Evolutionary conservation across 2,797 vertebrate genomes (phyloP).

Genomic region (Coilia nasus): DNA sequence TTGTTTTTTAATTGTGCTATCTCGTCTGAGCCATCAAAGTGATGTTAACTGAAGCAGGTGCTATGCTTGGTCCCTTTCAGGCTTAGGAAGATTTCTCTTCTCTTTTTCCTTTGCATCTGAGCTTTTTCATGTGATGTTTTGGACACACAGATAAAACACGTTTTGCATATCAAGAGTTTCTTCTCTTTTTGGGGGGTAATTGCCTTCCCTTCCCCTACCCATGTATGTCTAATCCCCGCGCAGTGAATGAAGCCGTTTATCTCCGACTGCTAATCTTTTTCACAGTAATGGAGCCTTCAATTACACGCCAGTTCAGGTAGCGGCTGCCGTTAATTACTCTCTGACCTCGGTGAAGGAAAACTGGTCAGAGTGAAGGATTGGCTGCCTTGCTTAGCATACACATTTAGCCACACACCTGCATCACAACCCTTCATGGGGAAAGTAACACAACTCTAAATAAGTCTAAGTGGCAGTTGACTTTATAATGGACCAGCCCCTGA

Average conservation of each 20-base stretch:
- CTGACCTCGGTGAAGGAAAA: not conserved
- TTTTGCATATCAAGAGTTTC: conserved; percentile 14
- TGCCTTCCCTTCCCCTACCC: conserved; percentile 6
- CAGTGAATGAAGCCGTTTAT: conserved; percentile 23
- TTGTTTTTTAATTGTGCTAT: not conserved
- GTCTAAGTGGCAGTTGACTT: not conserved
- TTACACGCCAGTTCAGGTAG: conserved; percentile 35
- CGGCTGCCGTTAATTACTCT: conserved; percentile 43
- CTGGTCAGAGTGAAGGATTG: not conserved
- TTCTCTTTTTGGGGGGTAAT: conserved; percentile 22
- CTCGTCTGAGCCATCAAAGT: not conserved
- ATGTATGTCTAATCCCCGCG: conserved; percentile 13
- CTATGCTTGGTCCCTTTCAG: not conserved
- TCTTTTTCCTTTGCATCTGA: not conserved
- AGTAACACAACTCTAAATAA: not conserved
- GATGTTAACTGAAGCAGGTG: not conserved
- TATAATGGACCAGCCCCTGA: not conserved
- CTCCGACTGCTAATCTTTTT: conserved; percentile 34
- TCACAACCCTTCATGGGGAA: not conserved
- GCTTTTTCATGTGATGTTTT: not conserved
- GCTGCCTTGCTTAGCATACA: not conserved
- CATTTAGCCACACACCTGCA: conserved; percentile 12
- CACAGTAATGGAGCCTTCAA: conserved; percentile 33
- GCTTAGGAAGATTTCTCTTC: not conserved
- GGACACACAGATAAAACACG: not conserved